These are phyloP conservation scores for Plecturocebus donacophilus DNA, from an alignment of 2,113 vertebrate species.

Conservation along the genomic window DNA sequence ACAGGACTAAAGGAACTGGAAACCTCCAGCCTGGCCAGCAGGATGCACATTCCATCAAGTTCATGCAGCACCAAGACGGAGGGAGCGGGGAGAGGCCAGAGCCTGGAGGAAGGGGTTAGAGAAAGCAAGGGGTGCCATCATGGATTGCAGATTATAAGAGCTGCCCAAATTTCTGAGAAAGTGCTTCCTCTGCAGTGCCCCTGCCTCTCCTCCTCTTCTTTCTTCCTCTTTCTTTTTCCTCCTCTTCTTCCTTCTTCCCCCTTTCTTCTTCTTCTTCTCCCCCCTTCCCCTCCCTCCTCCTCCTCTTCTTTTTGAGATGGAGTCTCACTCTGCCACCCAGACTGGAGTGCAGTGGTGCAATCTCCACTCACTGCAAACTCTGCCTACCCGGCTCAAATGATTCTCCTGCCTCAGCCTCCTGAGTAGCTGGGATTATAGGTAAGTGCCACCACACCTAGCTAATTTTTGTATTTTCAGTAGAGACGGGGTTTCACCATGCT, in stretches of 20 bases:
- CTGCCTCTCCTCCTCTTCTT: neutral
- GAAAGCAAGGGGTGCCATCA: neutral
- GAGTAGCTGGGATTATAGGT: no score
- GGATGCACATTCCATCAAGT: neutral
- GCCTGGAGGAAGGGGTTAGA: neutral
- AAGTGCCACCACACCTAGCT: no score
- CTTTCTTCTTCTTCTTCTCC: accelerated
- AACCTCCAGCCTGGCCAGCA: neutral
- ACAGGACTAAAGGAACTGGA: neutral
- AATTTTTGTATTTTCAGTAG: no score
- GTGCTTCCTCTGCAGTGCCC: neutral
- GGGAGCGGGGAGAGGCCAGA: neutral
- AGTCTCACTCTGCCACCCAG: no score
- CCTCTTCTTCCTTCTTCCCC: no score
- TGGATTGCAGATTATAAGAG: neutral
- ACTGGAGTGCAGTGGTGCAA: no score
- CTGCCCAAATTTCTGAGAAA: neutral
- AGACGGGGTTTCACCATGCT: no score
- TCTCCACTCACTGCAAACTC: no score
- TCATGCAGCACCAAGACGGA: neutral
- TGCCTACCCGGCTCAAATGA: no score
- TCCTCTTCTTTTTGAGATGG: no score
- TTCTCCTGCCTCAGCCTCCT: no score
- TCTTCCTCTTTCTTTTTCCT: neutral
- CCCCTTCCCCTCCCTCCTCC: neutral